A percentile compares a stretch with the other conserved stretches of the same genome.
These are phyloP conservation scores for Callaeas wilsoni DNA, from an alignment of 2,113 vertebrate species.

Conservation along the genomic window DNA sequence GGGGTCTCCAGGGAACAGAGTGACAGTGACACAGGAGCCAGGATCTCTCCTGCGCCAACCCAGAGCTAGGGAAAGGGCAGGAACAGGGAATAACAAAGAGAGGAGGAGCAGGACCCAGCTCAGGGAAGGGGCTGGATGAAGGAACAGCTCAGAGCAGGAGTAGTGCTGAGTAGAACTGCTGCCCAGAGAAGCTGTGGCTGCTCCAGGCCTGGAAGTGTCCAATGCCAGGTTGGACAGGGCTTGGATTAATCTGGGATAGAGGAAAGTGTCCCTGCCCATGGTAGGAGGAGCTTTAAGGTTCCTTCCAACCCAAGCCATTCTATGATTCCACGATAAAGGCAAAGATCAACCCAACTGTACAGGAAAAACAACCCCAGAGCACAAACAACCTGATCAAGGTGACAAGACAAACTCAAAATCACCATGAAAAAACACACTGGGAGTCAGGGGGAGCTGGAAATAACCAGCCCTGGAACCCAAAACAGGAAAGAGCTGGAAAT, in stretches of 20 bases:
- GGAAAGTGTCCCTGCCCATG: not conserved
- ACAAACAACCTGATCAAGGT: not conserved
- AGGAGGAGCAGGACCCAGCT: not conserved
- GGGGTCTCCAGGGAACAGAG: not conserved
- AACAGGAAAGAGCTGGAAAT: not conserved
- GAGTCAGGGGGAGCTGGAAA: not conserved
- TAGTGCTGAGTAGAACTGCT: not conserved
- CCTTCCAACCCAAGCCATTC: not conserved
- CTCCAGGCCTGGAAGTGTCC: not conserved
- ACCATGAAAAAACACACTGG: accelerated
- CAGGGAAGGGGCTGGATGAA: not conserved
- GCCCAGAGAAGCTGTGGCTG: not conserved
- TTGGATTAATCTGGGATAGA: not conserved
- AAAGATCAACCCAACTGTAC: accelerated
- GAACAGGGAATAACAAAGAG: not conserved
- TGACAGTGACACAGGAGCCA: not conserved
- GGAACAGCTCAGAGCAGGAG: not conserved
- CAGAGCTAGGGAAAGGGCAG: not conserved
- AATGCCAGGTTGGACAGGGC: accelerated
- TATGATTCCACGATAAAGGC: not conserved
- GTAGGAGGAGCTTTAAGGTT: not conserved
- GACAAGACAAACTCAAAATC: not conserved
- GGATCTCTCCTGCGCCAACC: not conserved
- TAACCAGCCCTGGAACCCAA: not conserved
- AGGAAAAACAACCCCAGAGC: not conserved